Evolutionary conservation across 2,888 invertebrate species (phyloP).

Genomic region (Pristionchus maxplancki): DNA sequence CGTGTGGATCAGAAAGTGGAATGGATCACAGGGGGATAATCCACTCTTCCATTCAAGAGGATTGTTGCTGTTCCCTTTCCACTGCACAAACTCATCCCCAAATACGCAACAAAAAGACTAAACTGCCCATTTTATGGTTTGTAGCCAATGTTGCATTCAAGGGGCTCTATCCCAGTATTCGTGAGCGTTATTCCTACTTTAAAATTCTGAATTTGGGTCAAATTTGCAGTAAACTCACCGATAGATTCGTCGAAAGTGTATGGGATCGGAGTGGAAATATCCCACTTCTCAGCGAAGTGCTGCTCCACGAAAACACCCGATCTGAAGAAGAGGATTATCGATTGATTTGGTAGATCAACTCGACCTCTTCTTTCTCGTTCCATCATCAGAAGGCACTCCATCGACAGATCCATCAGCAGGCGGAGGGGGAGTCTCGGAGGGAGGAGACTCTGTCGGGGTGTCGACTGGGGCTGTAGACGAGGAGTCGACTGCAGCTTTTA

Average conservation of each 20-base stretch:
- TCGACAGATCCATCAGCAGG: not conserved
- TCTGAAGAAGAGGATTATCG: not conserved
- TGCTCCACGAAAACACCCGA: constrained; percentile 54
- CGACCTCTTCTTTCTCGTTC: constrained; percentile 37
- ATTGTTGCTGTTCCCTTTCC: not conserved
- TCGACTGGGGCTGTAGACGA: not conserved
- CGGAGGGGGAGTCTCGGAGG: not conserved
- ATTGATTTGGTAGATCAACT: too few species aligned
- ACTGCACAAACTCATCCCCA: not conserved
- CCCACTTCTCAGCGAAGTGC: constrained; percentile 61
- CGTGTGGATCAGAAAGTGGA: not conserved
- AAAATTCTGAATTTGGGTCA: not conserved
- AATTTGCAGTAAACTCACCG: constrained; percentile 52
- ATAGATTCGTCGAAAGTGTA: constrained; percentile 65
- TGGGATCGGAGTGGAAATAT: constrained; percentile 61
- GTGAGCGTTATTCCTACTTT: not conserved
- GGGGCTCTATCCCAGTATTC: too few species aligned
- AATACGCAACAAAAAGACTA: not conserved
- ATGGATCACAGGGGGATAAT: not conserved
- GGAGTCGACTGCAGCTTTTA: not conserved
- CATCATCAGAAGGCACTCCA: not conserved
- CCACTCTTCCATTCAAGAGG: not conserved
- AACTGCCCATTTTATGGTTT: not conserved
- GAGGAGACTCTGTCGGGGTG: not conserved
- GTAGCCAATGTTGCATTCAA: not conserved